Conservation (phyloP, 30 jellyfish, hydroid and myxozoan species). For the Morbakka virulenta region DNA sequence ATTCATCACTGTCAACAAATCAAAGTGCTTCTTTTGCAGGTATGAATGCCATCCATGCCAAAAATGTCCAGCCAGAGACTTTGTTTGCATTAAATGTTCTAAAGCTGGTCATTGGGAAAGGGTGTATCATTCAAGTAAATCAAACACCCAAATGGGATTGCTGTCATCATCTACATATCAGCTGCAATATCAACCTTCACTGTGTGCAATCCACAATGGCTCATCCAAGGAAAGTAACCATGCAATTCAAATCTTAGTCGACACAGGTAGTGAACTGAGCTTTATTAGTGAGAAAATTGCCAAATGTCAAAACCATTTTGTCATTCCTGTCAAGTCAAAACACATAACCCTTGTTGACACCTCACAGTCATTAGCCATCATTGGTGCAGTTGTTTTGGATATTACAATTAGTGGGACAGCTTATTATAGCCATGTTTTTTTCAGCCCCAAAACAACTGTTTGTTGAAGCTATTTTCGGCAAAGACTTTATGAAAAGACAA, state of each 20-base stretch:
- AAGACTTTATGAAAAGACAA: slow-evolving; percentile 46
- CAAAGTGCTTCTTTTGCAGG: too few relatives aligned
- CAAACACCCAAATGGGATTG: background rate
- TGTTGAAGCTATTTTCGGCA: slow-evolving; percentile 48
- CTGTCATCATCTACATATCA: background rate
- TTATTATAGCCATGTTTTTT: too few relatives aligned
- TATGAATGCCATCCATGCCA: too few relatives aligned
- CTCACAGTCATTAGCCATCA: too few relatives aligned
- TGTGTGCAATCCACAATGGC: background rate
- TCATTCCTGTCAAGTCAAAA: too few relatives aligned
- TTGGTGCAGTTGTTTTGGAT: background rate
- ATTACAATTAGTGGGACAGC: background rate
- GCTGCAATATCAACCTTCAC: slow-evolving; percentile 11
- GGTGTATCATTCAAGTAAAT: background rate
- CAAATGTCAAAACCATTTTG: too few relatives aligned
- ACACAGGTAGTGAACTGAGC: too few relatives aligned
- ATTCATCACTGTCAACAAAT: too few relatives aligned
- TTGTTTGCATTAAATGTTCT: background rate
- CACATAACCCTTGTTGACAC: too few relatives aligned
- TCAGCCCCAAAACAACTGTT: slow-evolving; percentile 12
- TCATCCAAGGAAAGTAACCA: too few relatives aligned
- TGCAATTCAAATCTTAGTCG: too few relatives aligned
- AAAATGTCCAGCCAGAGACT: slow-evolving; percentile 7
- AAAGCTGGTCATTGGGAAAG: slow-evolving; percentile 2
- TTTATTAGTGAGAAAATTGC: too few relatives aligned